These are phyloP conservation scores for Sclerodermus sp. DNA, from an alignment of 2,888 invertebrate genomes.

Conservation along the genomic window DNA sequence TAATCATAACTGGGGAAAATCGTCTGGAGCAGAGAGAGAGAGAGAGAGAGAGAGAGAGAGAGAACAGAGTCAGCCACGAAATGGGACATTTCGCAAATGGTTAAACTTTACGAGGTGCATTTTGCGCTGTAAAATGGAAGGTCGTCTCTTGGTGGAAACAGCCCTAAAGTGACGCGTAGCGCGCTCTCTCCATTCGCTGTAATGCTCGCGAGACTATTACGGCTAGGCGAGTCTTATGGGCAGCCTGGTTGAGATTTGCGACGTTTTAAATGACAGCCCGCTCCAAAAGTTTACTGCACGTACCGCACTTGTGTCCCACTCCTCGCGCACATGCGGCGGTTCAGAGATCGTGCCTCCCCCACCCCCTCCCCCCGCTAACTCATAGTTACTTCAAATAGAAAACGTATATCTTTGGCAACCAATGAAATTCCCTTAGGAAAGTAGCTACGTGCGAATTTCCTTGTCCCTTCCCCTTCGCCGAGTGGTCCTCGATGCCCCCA, in stretches of 20 bases:
- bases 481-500: too few species aligned
- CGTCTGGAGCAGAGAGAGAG: not conserved
- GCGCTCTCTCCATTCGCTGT: not conserved
- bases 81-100: not conserved
- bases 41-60: not conserved
- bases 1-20: not conserved
- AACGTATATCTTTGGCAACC: slow-evolving; percentile 24
- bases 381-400: slow-evolving; percentile 16
- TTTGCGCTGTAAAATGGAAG: not conserved
- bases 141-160: not conserved
- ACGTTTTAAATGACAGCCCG: slow-evolving; percentile 36
- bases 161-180: not conserved
- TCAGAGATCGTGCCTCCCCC: slow-evolving; percentile 12
- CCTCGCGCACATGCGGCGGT: too few species aligned
- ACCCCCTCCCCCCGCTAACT: not conserved
- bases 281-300: slow-evolving; percentile 31
- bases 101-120: not conserved
- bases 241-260: slow-evolving; percentile 31
- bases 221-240: slow-evolving; percentile 9
- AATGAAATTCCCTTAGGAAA: slow-evolving; percentile 31
- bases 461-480: too few species aligned
- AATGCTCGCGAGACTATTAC: not conserved
- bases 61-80: not conserved
- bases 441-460: slow-evolving; percentile 23
- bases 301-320: slow-evolving; percentile 9